Conservation (phyloP, 2,888 invertebrate species). For the Drosophila aldrichi region DNA sequence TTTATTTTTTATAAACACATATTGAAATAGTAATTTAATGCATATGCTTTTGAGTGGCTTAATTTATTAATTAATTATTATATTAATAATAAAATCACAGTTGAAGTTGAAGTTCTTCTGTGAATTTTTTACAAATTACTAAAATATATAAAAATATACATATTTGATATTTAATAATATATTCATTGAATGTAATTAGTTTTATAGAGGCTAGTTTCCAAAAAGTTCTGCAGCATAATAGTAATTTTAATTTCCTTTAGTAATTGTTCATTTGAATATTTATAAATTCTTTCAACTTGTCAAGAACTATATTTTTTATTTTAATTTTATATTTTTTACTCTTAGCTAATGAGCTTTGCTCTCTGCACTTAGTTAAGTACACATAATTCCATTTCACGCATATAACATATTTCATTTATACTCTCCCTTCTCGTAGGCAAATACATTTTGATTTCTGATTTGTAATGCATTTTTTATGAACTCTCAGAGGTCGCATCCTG, state of each 20-base stretch:
- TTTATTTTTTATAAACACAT: too few species aligned
- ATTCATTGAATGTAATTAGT: not conserved
- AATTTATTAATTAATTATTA: too few species aligned
- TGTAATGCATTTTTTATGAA: constrained; percentile 65
- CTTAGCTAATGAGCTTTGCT: not conserved
- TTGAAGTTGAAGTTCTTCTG: too few species aligned
- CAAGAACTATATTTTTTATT: too few species aligned
- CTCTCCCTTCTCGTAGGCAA: not conserved
- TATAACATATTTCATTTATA: not conserved
- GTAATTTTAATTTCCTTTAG: not conserved
- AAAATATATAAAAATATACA: too few species aligned
- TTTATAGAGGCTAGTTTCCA: not conserved
- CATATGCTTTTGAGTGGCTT: too few species aligned
- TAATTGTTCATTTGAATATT: not conserved
- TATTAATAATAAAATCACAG: too few species aligned
- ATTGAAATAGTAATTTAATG: too few species aligned
- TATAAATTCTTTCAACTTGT: not conserved
- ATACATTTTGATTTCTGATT: constrained; percentile 44
- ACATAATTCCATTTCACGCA: not conserved
- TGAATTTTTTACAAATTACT: too few species aligned
- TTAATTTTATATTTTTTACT: too few species aligned
- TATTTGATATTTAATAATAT: too few species aligned
- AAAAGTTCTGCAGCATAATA: not conserved
- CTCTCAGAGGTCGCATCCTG: constrained; percentile 44
- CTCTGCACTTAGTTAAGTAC: not conserved